phyloP scores from a whole-genome alignment of 1,140 invertebrate genomes.

The Phocides pigmalion region DNA sequence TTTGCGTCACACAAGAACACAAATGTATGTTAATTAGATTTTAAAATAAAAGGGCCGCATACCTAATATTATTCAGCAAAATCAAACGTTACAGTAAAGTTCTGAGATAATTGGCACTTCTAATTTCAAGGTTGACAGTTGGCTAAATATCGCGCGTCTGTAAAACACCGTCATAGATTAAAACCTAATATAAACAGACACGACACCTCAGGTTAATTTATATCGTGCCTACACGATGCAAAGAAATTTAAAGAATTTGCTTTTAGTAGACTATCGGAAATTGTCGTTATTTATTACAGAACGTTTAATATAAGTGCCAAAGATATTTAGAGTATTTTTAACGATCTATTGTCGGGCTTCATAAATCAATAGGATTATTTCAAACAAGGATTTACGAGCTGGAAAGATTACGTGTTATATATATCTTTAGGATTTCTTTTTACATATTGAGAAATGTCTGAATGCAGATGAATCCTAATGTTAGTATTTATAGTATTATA shows the following conservation, averaged over 20 bases:
- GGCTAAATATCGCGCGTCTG: slow-evolving; percentile 24
- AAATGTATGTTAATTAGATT: slow-evolving; percentile 1
- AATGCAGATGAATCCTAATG: too few relatives aligned
- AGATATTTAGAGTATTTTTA: slow-evolving; percentile 9
- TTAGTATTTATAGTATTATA: too few relatives aligned
- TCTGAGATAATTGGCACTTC: slow-evolving; percentile 47
- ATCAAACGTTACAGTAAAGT: slow-evolving; percentile 44
- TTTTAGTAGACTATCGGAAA: slow-evolving; percentile 3
- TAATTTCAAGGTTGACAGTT: slow-evolving; percentile 48
- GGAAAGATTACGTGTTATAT: slow-evolving; percentile 1
- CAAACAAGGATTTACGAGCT: slow-evolving; percentile 4
- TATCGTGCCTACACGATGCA: slow-evolving; percentile 1
- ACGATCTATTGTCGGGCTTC: slow-evolving; percentile 15
- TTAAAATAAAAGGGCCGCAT: slow-evolving; percentile 7
- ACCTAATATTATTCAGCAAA: neutral
- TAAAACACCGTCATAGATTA: slow-evolving; percentile 35
- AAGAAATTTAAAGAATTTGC: neutral
- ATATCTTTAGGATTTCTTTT: neutral
- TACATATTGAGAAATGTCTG: neutral
- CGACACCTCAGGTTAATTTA: slow-evolving; percentile 14
- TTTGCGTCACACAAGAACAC: neutral
- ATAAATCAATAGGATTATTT: slow-evolving; percentile 22
- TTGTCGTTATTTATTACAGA: slow-evolving; percentile 8
- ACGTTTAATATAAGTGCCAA: slow-evolving; percentile 5
- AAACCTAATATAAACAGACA: slow-evolving; percentile 25